These are phyloP conservation scores for Eledona agricola DNA, from an alignment of 2,888 invertebrate species.

Conservation along the genomic window DNA sequence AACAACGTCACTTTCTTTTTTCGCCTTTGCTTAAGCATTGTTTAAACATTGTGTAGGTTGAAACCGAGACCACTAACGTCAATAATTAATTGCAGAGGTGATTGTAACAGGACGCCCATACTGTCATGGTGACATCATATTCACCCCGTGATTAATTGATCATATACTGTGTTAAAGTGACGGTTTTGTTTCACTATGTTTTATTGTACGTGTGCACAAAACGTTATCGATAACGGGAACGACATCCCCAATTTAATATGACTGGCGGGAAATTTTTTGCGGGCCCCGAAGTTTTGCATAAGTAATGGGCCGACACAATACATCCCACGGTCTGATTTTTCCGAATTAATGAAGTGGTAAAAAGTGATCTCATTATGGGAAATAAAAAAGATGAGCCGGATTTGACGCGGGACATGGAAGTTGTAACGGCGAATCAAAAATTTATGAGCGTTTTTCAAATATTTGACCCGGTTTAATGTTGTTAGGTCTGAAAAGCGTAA, in stretches of 20 bases:
- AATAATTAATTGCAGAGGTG: conserved; percentile 55
- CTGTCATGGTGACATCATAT: conserved; percentile 50
- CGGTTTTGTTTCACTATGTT: conserved; percentile 42
- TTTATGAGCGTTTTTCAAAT: too few relatives aligned
- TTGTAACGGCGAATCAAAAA: too few relatives aligned
- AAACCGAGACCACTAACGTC: conserved; percentile 40
- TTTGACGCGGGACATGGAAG: too few relatives aligned
- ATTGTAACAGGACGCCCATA: conserved; percentile 49
- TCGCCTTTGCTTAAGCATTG: too few relatives aligned
- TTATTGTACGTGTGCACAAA: conserved; percentile 35
- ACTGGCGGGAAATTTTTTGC: conserved; percentile 14
- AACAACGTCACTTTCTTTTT: too few relatives aligned
- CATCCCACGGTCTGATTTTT: too few relatives aligned
- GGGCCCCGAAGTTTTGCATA: conserved; percentile 11
- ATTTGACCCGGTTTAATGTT: too few relatives aligned
- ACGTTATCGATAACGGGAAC: conserved; percentile 31
- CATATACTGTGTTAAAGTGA: conserved; percentile 48
- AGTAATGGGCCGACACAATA: too few relatives aligned
- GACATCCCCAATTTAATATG: conserved; percentile 21
- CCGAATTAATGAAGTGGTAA: too few relatives aligned
- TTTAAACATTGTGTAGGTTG: conserved; percentile 39
- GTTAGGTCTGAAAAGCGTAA: too few relatives aligned
- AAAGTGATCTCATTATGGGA: too few relatives aligned
- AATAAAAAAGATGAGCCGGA: too few relatives aligned
- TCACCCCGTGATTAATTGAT: conserved; percentile 51